phyloP scores from a whole-genome alignment of 53 echinoderm and acorn worm species.

The Henricia sp. region DNA sequence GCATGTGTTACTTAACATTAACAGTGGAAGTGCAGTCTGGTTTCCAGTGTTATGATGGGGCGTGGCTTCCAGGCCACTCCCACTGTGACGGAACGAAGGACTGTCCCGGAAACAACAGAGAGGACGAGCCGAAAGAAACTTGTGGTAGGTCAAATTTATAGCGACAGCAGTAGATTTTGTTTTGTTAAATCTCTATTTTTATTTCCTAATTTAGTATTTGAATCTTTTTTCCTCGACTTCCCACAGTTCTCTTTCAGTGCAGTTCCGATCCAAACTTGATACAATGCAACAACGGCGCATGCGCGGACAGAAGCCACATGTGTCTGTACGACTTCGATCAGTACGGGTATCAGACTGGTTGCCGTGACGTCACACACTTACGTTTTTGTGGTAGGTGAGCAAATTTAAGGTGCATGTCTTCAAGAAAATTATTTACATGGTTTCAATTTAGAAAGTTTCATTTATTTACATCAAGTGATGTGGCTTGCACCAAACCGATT shows the following conservation, averaged over 20 bases:
- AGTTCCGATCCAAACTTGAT: slow-evolving; percentile 31
- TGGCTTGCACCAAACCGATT: too few relatives aligned
- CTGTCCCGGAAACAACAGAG: slow-evolving; percentile 89
- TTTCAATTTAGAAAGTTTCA: too few relatives aligned
- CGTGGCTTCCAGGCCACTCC: slow-evolving; percentile 78
- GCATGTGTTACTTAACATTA: too few relatives aligned
- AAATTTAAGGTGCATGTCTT: too few relatives aligned
- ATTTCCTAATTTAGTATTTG: too few relatives aligned
- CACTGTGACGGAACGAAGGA: slow-evolving; percentile 91
- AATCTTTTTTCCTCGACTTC: background rate
- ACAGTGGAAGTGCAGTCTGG: slow-evolving; percentile 71
- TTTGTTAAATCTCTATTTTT: too few relatives aligned
- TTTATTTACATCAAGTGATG: too few relatives aligned
- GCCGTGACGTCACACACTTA: slow-evolving; percentile 92
- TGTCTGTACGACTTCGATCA: slow-evolving; percentile 92
- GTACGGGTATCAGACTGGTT: slow-evolving; percentile 85
- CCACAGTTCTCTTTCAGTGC: slow-evolving; percentile 27
- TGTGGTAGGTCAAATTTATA: slow-evolving; percentile 66
- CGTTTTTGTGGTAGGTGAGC: slow-evolving; percentile 83
- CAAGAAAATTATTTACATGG: too few relatives aligned
- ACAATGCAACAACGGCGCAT: slow-evolving; percentile 89
- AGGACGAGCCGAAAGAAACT: slow-evolving; percentile 76
- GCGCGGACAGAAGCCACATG: slow-evolving; percentile 70
- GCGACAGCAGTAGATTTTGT: too few relatives aligned
- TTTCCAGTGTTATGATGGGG: slow-evolving; percentile 94